phyloP scores from a whole-genome alignment of 2,888 invertebrate genomes.

The Ophion costatus region DNA sequence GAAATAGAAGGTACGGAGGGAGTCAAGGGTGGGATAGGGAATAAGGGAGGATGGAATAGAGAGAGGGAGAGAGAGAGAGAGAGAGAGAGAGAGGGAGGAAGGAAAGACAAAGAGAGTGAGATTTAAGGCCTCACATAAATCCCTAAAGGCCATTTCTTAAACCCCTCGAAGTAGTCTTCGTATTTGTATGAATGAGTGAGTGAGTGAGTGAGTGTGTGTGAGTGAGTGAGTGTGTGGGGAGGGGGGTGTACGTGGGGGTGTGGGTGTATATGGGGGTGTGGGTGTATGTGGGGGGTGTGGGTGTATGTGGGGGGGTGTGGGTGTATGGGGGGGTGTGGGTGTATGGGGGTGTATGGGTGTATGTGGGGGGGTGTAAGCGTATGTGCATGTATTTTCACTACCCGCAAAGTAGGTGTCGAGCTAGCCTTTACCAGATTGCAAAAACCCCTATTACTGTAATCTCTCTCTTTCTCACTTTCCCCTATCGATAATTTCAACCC shows the following conservation, averaged over 20 bases:
- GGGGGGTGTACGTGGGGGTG: too few relatives aligned
- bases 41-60: slow-evolving; percentile 54
- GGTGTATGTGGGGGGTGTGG: too few relatives aligned
- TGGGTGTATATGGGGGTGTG: not conserved
- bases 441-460: slow-evolving; percentile 68
- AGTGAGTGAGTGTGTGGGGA: too few relatives aligned
- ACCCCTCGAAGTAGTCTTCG: slow-evolving; percentile 68
- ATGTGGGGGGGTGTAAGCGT: not conserved
- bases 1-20: slow-evolving; percentile 46
- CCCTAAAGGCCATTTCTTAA: slow-evolving; percentile 77
- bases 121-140: slow-evolving; percentile 81
- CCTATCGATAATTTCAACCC: slow-evolving; percentile 58
- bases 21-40: slow-evolving; percentile 40
- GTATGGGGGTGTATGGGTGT: not conserved
- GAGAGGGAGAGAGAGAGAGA: slow-evolving; percentile 57
- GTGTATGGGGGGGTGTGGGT: too few relatives aligned
- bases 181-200: slow-evolving; percentile 11
- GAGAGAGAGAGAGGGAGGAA: slow-evolving; percentile 55
- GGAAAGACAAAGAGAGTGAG: slow-evolving; percentile 70
- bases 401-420: slow-evolving; percentile 69
- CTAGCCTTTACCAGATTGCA: slow-evolving; percentile 81
- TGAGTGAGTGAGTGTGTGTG: slow-evolving; percentile 5
- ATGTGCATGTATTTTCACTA: slow-evolving; percentile 1
- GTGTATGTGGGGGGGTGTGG: too few relatives aligned
- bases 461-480: slow-evolving; percentile 46